These are phyloP conservation scores for Caenorhabditis wallacei DNA, from an alignment of 2,888 invertebrate genomes.

Conservation along the genomic window DNA sequence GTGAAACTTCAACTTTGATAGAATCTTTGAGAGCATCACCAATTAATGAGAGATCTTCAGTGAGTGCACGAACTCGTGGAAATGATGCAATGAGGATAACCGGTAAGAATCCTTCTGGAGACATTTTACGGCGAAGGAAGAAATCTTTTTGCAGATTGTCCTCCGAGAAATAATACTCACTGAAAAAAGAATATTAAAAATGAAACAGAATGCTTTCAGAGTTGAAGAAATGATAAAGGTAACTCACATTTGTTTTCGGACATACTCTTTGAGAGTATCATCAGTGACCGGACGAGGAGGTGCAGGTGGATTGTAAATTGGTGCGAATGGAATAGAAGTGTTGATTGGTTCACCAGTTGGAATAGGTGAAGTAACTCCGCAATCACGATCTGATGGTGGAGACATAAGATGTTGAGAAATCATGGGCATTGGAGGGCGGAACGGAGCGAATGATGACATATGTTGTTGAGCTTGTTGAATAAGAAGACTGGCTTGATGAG, in stretches of 20 bases:
- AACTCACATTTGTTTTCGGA: slow-evolving; percentile 82
- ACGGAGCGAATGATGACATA: slow-evolving; percentile 72
- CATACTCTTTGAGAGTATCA: slow-evolving; percentile 80
- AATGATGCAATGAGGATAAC: slow-evolving; percentile 96
- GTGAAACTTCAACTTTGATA: slow-evolving; percentile 86
- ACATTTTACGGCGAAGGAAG: slow-evolving; percentile 97
- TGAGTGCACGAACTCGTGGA: slow-evolving; percentile 93
- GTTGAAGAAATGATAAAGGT: too few species aligned
- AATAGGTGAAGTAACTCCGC: slow-evolving; percentile 71
- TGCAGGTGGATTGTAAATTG: slow-evolving; percentile 66
- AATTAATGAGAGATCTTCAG: slow-evolving; percentile 91
- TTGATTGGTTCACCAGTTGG: slow-evolving; percentile 72
- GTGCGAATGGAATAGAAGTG: slow-evolving; percentile 74
- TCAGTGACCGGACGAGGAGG: slow-evolving; percentile 72
- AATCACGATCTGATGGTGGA: slow-evolving; percentile 64
- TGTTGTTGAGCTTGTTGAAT: slow-evolving; percentile 77
- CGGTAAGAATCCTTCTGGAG: slow-evolving; percentile 93
- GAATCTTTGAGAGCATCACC: slow-evolving; percentile 91
- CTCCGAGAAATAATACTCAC: slow-evolving; percentile 98
- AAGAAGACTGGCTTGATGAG: slow-evolving; percentile 72
- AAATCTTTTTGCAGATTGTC: slow-evolving; percentile 96
- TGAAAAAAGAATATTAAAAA: slow-evolving; percentile 84
- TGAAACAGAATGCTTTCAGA: not conserved
- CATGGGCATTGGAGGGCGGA: slow-evolving; percentile 74
- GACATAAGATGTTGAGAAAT: slow-evolving; percentile 68